These are phyloP conservation scores for Actenoides lindsayi DNA, from an alignment of 2,113 vertebrate genomes.

Conservation along the genomic window DNA sequence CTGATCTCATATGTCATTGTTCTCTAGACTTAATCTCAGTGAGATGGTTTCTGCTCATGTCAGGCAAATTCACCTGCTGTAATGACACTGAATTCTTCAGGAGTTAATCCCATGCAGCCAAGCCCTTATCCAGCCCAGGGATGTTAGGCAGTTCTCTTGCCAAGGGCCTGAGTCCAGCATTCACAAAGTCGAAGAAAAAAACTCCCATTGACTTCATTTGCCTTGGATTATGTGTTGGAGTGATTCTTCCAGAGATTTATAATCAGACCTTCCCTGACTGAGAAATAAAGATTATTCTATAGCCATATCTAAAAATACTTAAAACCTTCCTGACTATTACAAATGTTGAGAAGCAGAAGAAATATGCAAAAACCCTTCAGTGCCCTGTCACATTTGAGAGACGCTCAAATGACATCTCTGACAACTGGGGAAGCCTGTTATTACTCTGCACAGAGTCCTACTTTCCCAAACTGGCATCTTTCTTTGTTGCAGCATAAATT, in stretches of 20 bases:
- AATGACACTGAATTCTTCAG: neutral
- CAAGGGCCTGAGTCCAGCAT: neutral
- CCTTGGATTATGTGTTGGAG: neutral
- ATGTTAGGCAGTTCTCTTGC: neutral
- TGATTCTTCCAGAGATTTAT: neutral
- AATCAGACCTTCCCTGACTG: neutral
- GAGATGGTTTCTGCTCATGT: neutral
- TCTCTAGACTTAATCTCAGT: neutral
- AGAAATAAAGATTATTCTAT: neutral
- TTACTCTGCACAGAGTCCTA: constrained; percentile 46
- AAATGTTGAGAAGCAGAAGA: neutral
- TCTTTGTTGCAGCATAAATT: constrained; percentile 48
- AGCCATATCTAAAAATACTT: constrained; percentile 19
- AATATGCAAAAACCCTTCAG: neutral
- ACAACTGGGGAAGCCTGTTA: constrained; percentile 64
- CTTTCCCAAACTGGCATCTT: constrained; percentile 58
- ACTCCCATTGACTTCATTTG: neutral
- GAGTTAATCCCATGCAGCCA: neutral
- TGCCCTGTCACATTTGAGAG: constrained; percentile 16
- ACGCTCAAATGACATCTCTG: constrained; percentile 2
- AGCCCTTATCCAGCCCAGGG: neutral
- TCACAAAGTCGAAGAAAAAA: neutral
- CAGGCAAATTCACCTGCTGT: neutral
- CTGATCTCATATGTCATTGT: neutral
- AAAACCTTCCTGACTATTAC: neutral